Conservation (phyloP, 2,113 vertebrate genomes). For the Noctilio leporinus region DNA sequence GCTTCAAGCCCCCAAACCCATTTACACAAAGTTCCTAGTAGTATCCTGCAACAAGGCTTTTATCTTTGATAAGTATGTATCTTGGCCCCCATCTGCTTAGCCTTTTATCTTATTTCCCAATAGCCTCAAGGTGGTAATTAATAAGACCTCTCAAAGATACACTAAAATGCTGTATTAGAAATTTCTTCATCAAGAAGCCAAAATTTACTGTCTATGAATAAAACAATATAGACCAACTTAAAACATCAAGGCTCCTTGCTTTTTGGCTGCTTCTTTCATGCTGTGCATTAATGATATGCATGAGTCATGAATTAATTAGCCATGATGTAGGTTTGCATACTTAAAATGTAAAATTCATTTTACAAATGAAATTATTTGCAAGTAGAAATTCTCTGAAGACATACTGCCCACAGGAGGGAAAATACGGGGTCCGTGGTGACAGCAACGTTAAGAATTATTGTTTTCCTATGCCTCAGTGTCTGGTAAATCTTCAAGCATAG, state of each 20-base stretch:
- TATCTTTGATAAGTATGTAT: not conserved
- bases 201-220: not conserved
- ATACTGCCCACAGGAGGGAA: not conserved
- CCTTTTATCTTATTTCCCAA: not conserved
- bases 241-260: not conserved
- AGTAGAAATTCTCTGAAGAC: not conserved
- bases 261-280: not conserved
- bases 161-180: not conserved
- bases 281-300: not conserved
- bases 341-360: not conserved
- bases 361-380: not conserved
- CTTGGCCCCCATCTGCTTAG: not conserved
- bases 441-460: not conserved
- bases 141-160: not conserved
- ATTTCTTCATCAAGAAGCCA: not conserved
- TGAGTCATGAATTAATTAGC: not conserved
- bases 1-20: not conserved
- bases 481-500: no score
- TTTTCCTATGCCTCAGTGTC: not conserved
- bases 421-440: not conserved
- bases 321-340: not conserved
- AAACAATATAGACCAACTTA: not conserved
- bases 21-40: no score
- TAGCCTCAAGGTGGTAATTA: not conserved
- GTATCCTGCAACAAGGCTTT: not conserved